phyloP scores from a whole-genome alignment of 2,113 vertebrate species.

The Potamarius usumacintae region DNA sequence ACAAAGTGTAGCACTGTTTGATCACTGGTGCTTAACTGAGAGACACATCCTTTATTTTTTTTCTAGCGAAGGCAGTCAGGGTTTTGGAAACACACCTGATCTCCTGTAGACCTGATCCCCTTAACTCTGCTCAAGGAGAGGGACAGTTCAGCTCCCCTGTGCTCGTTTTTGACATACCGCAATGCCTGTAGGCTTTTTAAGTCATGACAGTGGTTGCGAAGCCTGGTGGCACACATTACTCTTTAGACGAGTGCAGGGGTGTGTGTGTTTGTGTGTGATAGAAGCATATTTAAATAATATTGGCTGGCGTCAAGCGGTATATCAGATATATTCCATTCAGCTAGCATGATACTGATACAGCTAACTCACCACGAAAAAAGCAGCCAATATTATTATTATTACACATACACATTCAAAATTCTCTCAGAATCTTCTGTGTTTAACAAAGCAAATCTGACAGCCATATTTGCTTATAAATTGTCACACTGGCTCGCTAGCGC shows the following conservation, averaged over 20 bases:
- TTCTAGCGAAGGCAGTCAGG: constrained; percentile 55
- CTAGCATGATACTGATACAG: too few species aligned
- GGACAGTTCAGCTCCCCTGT: constrained; percentile 69
- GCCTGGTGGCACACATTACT: constrained; percentile 60
- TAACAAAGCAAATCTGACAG: too few species aligned
- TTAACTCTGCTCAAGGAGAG: constrained; percentile 73
- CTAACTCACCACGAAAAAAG: too few species aligned
- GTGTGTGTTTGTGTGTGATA: constrained; percentile 17
- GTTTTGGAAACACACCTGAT: constrained; percentile 61
- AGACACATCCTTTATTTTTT: constrained; percentile 73
- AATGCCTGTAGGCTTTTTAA: constrained; percentile 65
- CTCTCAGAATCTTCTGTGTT: too few species aligned
- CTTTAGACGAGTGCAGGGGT: constrained; percentile 25
- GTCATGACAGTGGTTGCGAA: constrained; percentile 65
- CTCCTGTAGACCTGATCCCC: constrained; percentile 68
- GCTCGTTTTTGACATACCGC: constrained; percentile 61
- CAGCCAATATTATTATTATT: too few species aligned
- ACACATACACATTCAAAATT: too few species aligned
- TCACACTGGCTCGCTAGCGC: too few species aligned
- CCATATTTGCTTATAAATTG: too few species aligned
- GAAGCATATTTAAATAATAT: background rate
- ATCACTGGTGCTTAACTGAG: constrained; percentile 76
- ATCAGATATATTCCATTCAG: too few species aligned
- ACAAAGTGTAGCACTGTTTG: constrained; percentile 72
- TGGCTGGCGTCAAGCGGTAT: too few species aligned